Conservation (phyloP, 2,888 invertebrate species). For the Drosophila dives region DNA sequence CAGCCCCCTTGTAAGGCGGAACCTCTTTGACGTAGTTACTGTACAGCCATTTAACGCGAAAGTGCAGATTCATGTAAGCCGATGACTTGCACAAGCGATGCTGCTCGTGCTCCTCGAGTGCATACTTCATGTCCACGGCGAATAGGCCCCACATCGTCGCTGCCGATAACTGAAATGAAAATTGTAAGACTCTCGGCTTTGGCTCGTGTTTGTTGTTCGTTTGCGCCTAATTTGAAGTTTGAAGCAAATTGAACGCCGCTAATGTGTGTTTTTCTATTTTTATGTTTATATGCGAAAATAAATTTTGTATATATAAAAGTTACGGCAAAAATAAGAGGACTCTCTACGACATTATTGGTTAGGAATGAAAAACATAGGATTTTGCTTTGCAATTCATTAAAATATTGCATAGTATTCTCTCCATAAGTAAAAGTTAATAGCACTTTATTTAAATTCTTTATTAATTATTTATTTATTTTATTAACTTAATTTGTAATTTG, state of each 20-base stretch:
- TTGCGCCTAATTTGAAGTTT: neutral
- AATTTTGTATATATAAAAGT: too few relatives aligned
- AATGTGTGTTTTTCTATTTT: neutral
- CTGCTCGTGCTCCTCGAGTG: constrained; percentile 98
- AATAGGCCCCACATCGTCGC: constrained; percentile 99
- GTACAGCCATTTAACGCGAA: constrained; percentile 99
- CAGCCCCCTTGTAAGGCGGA: constrained; percentile 97
- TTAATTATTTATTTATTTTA: too few relatives aligned
- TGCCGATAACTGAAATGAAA: constrained; percentile 91
- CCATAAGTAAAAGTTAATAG: neutral
- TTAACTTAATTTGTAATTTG: too few relatives aligned
- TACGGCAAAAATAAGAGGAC: too few relatives aligned
- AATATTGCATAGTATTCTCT: neutral
- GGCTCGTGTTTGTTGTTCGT: neutral
- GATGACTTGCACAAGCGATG: constrained; percentile 98
- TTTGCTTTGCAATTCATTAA: neutral
- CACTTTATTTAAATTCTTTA: too few relatives aligned
- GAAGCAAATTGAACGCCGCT: neutral
- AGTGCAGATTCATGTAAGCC: constrained; percentile 99
- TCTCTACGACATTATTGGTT: too few relatives aligned
- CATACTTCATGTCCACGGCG: constrained; percentile 98
- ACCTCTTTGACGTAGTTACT: constrained; percentile 99
- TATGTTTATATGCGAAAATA: too few relatives aligned
- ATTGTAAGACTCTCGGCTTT: neutral
- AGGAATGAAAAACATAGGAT: neutral